Evolutionary conservation across 2,888 invertebrate genomes (phyloP).

Genomic region (Theretra japonica): DNA sequence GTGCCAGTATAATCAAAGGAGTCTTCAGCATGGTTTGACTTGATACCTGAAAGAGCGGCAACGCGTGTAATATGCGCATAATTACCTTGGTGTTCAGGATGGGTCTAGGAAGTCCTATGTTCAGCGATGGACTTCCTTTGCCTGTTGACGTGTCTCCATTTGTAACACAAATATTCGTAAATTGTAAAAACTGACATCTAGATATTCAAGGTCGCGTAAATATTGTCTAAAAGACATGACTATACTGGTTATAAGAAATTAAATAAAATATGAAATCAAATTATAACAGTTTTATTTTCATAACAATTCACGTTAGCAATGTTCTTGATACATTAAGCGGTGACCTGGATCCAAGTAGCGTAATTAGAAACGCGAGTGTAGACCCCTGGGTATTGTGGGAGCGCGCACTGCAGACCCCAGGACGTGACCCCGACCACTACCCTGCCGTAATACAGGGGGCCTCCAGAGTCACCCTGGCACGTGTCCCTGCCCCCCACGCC

Average conservation of each 20-base stretch:
- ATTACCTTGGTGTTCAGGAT: too few relatives aligned
- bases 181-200: neutral
- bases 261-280: neutral
- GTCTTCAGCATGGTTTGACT: too few relatives aligned
- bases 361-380: slow-evolving; percentile 55
- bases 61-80: too few relatives aligned
- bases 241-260: too few relatives aligned
- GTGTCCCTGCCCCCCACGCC: slow-evolving; percentile 57
- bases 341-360: slow-evolving; percentile 53
- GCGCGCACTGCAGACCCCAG: slow-evolving; percentile 9
- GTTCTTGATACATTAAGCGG: slow-evolving; percentile 40
- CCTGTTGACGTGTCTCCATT: neutral
- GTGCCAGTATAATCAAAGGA: too few relatives aligned
- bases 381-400: slow-evolving; percentile 50
- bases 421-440: slow-evolving; percentile 59
- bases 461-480: slow-evolving; percentile 66
- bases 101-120: neutral
- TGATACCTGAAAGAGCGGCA: too few relatives aligned
- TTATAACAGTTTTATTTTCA: neutral
- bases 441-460: slow-evolving; percentile 59
- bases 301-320: neutral
- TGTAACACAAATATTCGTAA: neutral
- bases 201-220: too few relatives aligned
- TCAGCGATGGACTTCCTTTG: neutral
- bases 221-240: too few relatives aligned